Conservation (phyloP, 2,888 invertebrate species). For the Anticlea derivata region DNA sequence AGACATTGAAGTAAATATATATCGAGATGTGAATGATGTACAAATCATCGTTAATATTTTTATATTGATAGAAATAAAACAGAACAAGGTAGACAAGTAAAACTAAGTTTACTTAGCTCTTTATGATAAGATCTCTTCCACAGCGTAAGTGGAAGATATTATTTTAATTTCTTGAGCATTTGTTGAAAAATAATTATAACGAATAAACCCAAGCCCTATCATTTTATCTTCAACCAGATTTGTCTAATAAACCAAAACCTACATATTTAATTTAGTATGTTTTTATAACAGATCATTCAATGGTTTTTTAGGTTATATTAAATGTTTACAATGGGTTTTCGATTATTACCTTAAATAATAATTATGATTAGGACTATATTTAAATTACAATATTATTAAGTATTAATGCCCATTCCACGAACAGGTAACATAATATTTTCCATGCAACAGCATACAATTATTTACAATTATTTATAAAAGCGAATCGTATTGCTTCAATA, state of each 20-base stretch:
- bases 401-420: conserved; percentile 53
- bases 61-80: too few species aligned
- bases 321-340: background rate
- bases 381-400: conserved; percentile 25
- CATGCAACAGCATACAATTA: conserved; percentile 46
- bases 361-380: conserved; percentile 9
- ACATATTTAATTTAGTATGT: background rate
- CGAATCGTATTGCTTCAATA: conserved; percentile 68
- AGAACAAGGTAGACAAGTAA: too few species aligned
- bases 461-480: conserved; percentile 56
- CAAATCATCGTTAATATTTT: too few species aligned
- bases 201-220: too few species aligned
- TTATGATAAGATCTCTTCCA: too few species aligned
- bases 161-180: too few species aligned
- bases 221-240: too few species aligned
- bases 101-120: too few species aligned
- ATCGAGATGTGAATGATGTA: too few species aligned
- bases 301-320: background rate
- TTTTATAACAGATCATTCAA: background rate
- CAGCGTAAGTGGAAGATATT: too few species aligned
- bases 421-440: conserved; percentile 46
- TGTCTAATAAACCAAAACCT: background rate
- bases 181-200: too few species aligned
- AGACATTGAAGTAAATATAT: background rate
- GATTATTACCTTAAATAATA: background rate